phyloP scores from a whole-genome alignment of 2,888 invertebrate genomes.

The Argyresthia albistria region DNA sequence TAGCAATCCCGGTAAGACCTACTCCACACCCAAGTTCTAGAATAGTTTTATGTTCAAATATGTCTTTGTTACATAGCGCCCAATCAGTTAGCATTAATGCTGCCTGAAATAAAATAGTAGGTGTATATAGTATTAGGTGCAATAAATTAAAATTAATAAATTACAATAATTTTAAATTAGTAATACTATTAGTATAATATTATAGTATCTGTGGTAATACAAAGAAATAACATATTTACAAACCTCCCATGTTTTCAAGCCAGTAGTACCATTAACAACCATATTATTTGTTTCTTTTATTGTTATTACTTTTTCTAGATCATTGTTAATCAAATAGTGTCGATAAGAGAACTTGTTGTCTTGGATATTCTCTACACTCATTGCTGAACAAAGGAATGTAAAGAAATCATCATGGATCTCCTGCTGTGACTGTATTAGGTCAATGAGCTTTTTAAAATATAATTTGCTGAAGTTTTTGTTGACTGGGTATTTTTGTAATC shows the following conservation, averaged over 20 bases:
- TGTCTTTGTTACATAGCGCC: conserved; percentile 68
- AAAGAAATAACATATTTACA: background rate
- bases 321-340: conserved; percentile 71
- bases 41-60: conserved; percentile 69
- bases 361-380: conserved; percentile 34
- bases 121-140: background rate
- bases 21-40: conserved; percentile 85
- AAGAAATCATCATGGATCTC: conserved; percentile 80
- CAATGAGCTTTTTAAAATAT: conserved; percentile 77
- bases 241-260: conserved; percentile 85
- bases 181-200: background rate
- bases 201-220: background rate
- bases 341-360: conserved; percentile 64
- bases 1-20: conserved; percentile 79
- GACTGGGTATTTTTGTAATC: conserved; percentile 74
- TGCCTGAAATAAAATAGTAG: conserved; percentile 62
- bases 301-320: conserved; percentile 53
- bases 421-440: conserved; percentile 64
- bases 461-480: conserved; percentile 73
- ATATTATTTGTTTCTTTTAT: conserved; percentile 80
- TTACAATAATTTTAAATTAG: background rate
- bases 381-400: conserved; percentile 64
- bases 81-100: conserved; percentile 80
- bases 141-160: background rate
- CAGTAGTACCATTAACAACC: conserved; percentile 85